Evolutionary conservation across 1,140 invertebrate species (phyloP).

Genomic region (Protaetia brevitarsis): DNA sequence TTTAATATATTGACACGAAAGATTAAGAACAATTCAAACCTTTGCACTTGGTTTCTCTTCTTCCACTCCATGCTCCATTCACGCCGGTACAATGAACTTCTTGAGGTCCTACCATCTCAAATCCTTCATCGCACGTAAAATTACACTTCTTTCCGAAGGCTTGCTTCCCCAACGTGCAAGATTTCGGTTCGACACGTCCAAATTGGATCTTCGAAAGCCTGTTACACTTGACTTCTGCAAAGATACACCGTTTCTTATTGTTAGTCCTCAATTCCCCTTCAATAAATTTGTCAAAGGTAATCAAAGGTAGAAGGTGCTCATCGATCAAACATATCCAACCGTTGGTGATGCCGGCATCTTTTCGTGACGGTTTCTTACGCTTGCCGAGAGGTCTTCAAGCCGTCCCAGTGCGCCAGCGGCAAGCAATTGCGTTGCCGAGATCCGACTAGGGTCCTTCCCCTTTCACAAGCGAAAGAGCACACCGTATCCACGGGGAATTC

Average conservation of each 20-base stretch:
- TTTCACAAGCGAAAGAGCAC: slow-evolving; percentile 63
- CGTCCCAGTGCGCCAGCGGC: slow-evolving; percentile 67
- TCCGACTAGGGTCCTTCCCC: slow-evolving; percentile 63
- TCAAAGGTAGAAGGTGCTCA: no score
- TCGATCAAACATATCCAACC: no score
- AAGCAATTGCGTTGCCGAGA: slow-evolving; percentile 65
- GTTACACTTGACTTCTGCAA: slow-evolving; percentile 57
- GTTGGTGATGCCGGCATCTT: no score
- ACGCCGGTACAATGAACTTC: slow-evolving; percentile 50
- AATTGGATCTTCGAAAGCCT: slow-evolving; percentile 51
- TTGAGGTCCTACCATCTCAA: slow-evolving; percentile 53
- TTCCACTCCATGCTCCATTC: slow-evolving; percentile 52
- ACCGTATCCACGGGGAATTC: slow-evolving; percentile 58
- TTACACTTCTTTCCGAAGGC: slow-evolving; percentile 56
- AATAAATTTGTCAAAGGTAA: no score
- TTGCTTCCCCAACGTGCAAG: slow-evolving; percentile 52
- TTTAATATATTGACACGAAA: no score
- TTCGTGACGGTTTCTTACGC: slow-evolving; percentile 55
- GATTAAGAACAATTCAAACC: slow-evolving; percentile 44
- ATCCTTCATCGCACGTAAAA: slow-evolving; percentile 57
- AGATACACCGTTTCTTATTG: neutral
- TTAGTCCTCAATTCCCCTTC: no score
- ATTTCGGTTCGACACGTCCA: slow-evolving; percentile 52
- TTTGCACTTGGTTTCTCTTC: slow-evolving; percentile 50
- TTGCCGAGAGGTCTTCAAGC: slow-evolving; percentile 63